A percentile compares a stretch with the other conserved stretches of the same genome.
phyloP scores from a whole-genome alignment of 2,888 invertebrate genomes.

The Leptinotarsa peninsularis region DNA sequence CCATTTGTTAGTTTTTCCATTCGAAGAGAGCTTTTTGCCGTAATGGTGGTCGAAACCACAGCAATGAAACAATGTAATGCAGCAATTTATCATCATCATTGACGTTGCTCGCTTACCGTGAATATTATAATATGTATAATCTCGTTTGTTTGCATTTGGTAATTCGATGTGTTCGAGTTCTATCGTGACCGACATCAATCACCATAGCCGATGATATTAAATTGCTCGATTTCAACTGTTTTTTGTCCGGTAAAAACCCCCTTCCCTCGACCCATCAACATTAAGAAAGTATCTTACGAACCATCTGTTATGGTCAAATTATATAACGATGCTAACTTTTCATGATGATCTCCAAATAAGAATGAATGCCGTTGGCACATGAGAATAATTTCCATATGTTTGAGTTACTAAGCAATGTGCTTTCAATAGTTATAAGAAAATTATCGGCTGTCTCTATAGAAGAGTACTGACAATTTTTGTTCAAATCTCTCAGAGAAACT shows the following conservation, averaged over 20 bases:
- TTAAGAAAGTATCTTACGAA: no score
- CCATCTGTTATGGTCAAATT: no score
- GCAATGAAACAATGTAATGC: constrained; percentile 24
- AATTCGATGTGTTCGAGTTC: constrained; percentile 4
- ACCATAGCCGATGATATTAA: not conserved
- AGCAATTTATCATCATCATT: constrained; percentile 54
- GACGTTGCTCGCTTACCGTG: constrained; percentile 56
- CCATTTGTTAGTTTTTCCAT: constrained; percentile 6
- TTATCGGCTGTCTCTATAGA: no score
- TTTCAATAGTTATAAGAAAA: no score
- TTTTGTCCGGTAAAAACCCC: not conserved
- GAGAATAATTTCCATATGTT: no score
- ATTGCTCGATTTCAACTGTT: not conserved
- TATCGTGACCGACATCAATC: constrained; percentile 18
- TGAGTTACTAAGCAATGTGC: no score
- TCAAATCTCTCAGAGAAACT: no score
- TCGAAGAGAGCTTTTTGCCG: not conserved
- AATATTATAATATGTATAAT: constrained; percentile 58
- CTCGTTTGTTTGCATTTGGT: constrained; percentile 51
- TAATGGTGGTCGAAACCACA: constrained; percentile 6
- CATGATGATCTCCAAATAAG: no score
- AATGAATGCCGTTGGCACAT: no score
- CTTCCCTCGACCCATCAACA: no score
- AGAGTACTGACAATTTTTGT: no score
- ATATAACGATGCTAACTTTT: no score